These are phyloP conservation scores for Etia nguti DNA, from an alignment of 2,113 vertebrate species.

Conservation along the genomic window DNA sequence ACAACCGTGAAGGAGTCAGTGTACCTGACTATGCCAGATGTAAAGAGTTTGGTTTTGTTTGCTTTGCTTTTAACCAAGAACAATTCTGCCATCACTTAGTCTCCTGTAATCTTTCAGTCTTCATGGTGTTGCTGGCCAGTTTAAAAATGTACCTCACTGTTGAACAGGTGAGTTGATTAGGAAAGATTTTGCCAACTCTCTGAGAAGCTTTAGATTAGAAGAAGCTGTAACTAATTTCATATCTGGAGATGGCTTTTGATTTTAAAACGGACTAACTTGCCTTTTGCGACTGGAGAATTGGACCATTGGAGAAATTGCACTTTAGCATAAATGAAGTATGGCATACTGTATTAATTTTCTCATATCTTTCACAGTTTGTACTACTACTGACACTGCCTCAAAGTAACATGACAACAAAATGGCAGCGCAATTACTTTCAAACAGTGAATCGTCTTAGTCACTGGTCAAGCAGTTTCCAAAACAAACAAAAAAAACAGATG, in stretches of 20 bases:
- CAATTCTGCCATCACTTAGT: background rate
- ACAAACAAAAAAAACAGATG: background rate
- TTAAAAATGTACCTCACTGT: too few species aligned
- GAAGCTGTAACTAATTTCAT: background rate
- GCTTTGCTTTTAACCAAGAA: background rate
- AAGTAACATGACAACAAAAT: background rate
- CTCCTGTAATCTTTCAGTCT: background rate
- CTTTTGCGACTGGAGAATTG: too few species aligned
- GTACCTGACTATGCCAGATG: background rate
- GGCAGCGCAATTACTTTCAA: background rate
- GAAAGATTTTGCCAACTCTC: too few species aligned
- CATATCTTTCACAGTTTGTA: background rate
- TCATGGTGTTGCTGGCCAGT: background rate
- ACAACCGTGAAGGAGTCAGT: background rate
- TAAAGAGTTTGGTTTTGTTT: background rate
- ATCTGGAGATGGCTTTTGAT: background rate
- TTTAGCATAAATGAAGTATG: background rate
- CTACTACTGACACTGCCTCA: background rate
- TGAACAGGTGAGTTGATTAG: too few species aligned
- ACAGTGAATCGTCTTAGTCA: background rate
- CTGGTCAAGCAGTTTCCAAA: background rate
- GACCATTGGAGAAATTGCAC: background rate
- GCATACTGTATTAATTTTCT: background rate
- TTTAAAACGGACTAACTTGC: background rate
- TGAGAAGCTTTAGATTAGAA: too few species aligned